phyloP scores from a whole-genome alignment of 2,888 invertebrate species.

The Lottia gigantea region DNA sequence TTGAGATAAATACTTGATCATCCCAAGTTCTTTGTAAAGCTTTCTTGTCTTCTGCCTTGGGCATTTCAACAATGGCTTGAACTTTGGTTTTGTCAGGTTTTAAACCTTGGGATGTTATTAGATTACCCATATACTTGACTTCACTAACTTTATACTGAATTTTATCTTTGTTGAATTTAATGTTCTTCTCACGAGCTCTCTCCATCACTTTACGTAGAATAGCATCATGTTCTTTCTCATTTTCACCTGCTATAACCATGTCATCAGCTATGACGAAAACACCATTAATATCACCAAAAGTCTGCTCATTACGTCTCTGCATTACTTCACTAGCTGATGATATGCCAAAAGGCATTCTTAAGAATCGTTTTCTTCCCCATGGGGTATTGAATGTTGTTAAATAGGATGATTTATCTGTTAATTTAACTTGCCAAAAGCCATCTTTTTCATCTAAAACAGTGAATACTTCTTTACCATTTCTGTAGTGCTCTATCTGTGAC shows the following conservation, averaged over 20 bases:
- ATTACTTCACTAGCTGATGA: constrained; percentile 19
- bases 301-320: constrained; percentile 14
- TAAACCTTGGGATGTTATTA: neutral
- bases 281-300: constrained; percentile 1
- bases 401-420: constrained; percentile 12
- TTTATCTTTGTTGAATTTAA: constrained; percentile 13
- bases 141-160: neutral
- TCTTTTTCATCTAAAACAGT: constrained; percentile 25
- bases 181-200: neutral
- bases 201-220: constrained; percentile 3
- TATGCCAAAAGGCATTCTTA: constrained; percentile 18
- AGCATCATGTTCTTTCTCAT: constrained; percentile 5
- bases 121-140: constrained; percentile 15
- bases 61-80: constrained; percentile 23
- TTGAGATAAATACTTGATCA: constrained; percentile 30
- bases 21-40: constrained; percentile 23
- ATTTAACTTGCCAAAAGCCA: constrained; percentile 24
- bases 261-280: constrained; percentile 6
- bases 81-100: constrained; percentile 10
- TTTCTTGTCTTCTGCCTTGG: constrained; percentile 23
- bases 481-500: neutral
- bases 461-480: constrained; percentile 19
- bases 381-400: constrained; percentile 28
- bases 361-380: constrained; percentile 14
- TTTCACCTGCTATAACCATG: neutral